Percentiles rank a stretch among this genome's conserved stretches.
Evolutionary conservation across 1,140 invertebrate genomes (phyloP).

Genomic region (Tribolium madens): DNA sequence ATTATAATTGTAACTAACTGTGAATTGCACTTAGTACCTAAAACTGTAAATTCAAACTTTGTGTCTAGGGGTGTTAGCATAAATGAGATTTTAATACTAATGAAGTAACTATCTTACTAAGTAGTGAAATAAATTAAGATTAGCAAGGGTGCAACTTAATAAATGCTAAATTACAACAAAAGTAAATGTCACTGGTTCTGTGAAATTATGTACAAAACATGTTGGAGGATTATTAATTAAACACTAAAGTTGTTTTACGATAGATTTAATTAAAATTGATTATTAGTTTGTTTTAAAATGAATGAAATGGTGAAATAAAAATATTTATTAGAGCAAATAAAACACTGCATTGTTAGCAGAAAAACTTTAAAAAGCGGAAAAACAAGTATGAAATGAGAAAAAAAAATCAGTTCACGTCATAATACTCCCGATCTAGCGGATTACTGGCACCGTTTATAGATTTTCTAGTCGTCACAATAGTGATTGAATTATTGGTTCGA

Average conservation of each 20-base stretch:
- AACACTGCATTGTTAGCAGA: no score
- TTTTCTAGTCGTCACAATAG: neutral
- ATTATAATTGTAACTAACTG: neutral
- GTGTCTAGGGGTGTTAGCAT: neutral
- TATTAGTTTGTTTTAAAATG: no score
- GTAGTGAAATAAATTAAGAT: neutral
- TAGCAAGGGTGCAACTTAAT: neutral
- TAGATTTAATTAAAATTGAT: no score
- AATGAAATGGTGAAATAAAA: no score
- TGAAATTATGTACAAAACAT: neutral
- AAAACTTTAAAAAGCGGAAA: neutral
- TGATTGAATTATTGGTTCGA: constrained; percentile 32
- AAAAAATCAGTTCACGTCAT: neutral
- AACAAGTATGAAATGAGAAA: neutral
- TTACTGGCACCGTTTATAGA: neutral
- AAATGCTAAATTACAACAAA: neutral
- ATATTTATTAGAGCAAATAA: no score
- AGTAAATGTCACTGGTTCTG: neutral
- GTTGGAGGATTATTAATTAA: neutral
- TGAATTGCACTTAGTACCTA: neutral
- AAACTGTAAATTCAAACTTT: neutral
- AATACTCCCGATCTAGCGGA: neutral
- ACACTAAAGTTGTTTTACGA: neutral
- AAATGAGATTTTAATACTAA: neutral
- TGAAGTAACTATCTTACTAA: neutral